A percentile compares a stretch with the other conserved stretches of the same genome.
Conservation (phyloP, 2,113 vertebrate genomes). For the Tyto alba region DNA sequence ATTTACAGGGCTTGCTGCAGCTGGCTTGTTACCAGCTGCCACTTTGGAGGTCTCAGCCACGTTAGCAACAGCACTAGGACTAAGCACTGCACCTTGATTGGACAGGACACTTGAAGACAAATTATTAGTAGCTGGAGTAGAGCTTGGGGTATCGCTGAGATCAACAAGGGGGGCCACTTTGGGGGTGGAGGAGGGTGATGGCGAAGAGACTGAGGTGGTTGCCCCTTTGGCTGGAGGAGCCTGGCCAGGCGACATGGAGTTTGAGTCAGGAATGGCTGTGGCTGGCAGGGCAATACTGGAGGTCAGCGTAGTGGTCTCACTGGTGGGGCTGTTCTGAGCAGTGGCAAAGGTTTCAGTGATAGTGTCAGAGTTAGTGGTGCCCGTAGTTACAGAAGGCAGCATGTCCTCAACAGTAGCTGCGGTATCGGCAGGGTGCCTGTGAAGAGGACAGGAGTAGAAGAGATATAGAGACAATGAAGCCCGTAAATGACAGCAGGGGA, state of each 20-base stretch:
- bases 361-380: slow-evolving; percentile 95
- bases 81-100: slow-evolving; percentile 71
- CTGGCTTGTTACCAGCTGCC: slow-evolving; percentile 61
- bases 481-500: slow-evolving; percentile 44
- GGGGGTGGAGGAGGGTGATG: slow-evolving; percentile 72
- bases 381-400: slow-evolving; percentile 88
- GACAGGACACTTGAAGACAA: slow-evolving; percentile 69
- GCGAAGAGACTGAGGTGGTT: slow-evolving; percentile 30
- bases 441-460: slow-evolving; percentile 84
- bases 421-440: slow-evolving; percentile 88
- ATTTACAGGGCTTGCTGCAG: slow-evolving; percentile 45
- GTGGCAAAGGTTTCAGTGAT: slow-evolving; percentile 94
- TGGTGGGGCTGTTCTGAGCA: slow-evolving; percentile 94
- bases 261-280: slow-evolving; percentile 74
- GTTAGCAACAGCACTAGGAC: slow-evolving; percentile 56
- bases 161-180: slow-evolving; percentile 88
- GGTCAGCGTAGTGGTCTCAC: slow-evolving; percentile 94
- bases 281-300: slow-evolving; percentile 86
- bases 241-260: slow-evolving; percentile 56
- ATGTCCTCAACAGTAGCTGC: slow-evolving; percentile 91
- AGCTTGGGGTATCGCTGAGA: slow-evolving; percentile 78
- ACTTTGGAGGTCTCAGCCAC: slow-evolving; percentile 61
- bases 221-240: slow-evolving; percentile 72
- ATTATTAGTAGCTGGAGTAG: slow-evolving; percentile 61
- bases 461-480: slow-evolving; percentile 80